These are phyloP conservation scores for Penaeus japonicus DNA, from an alignment of 1,140 invertebrate genomes.

Conservation along the genomic window DNA sequence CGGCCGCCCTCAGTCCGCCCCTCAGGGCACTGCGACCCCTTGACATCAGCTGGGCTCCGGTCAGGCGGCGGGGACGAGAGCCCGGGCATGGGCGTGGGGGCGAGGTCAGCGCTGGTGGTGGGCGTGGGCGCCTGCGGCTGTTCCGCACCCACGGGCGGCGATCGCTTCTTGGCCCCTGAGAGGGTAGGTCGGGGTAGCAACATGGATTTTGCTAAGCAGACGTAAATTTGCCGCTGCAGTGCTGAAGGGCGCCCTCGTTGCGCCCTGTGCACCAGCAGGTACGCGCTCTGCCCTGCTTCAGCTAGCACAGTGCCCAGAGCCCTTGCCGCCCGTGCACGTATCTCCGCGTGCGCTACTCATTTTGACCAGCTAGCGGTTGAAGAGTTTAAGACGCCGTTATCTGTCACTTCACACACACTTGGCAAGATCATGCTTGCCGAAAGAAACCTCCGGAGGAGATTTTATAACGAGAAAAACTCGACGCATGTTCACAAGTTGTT, in stretches of 20 bases:
- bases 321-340: background rate
- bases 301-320: conserved; percentile 20
- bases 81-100: background rate
- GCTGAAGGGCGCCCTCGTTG: background rate
- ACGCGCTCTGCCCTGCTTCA: conserved; percentile 15
- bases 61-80: background rate
- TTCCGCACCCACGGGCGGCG: background rate
- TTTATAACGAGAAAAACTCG: too few relatives aligned
- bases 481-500: too few relatives aligned
- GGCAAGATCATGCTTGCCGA: too few relatives aligned
- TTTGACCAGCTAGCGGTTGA: too few relatives aligned
- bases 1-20: conserved; percentile 8
- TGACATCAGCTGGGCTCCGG: conserved; percentile 13
- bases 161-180: conserved; percentile 15
- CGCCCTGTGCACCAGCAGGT: conserved; percentile 18
- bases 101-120: background rate
- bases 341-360: too few relatives aligned
- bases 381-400: too few relatives aligned
- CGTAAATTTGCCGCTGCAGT: conserved; percentile 23
- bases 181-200: conserved; percentile 19
- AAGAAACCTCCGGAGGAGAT: too few relatives aligned
- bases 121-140: background rate
- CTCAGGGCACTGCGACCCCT: conserved; percentile 11
- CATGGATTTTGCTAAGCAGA: background rate
- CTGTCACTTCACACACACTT: too few relatives aligned